Percentiles rank a stretch among this genome's conserved stretches.
Evolutionary conservation across 2,113 vertebrate genomes (phyloP).

Genomic region (Morone saxatilis): DNA sequence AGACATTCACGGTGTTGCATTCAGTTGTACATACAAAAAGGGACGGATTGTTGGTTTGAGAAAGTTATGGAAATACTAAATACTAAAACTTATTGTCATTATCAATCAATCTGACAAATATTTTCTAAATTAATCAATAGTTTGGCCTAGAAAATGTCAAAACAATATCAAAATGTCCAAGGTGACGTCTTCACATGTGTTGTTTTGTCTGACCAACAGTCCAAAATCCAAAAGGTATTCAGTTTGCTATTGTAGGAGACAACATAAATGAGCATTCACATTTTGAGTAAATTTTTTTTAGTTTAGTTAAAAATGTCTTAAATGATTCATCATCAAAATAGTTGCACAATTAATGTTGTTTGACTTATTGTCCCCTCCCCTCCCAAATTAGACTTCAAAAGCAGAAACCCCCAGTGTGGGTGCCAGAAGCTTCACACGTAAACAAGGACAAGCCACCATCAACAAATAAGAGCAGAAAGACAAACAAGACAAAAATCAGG

Average conservation of each 20-base stretch:
- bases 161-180: not conserved
- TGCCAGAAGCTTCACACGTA: not conserved
- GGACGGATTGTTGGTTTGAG: not conserved
- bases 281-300: no score
- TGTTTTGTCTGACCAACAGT: not conserved
- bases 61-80: not conserved
- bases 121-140: not conserved
- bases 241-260: not conserved
- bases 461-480: not conserved
- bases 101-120: not conserved
- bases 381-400: not conserved
- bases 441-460: not conserved
- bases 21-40: not conserved
- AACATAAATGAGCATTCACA: not conserved
- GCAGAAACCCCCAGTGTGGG: not conserved
- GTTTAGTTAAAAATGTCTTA: no score
- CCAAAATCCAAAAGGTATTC: not conserved
- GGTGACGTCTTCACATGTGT: not conserved
- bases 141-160: not conserved
- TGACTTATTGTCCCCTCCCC: no score
- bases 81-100: not conserved
- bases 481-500: constrained; percentile 1
- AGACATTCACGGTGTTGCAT: not conserved
- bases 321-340: not conserved
- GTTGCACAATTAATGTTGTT: not conserved